Base-by-base conservation (phyloP, 2,888 invertebrate genomes). In the Saturnia japonica region DNA sequence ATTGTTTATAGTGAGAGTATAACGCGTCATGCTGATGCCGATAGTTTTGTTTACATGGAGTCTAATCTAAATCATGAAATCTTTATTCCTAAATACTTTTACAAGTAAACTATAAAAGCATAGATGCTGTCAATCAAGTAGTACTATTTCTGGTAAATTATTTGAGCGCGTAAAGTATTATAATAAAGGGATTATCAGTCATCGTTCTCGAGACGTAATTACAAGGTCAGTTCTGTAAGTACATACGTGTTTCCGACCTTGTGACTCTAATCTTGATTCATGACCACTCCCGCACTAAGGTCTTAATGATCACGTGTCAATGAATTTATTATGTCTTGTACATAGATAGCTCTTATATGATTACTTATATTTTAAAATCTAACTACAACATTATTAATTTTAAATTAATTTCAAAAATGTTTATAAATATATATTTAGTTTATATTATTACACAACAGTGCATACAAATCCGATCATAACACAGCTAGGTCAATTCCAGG, bases 241-340 rank as follows among this genome's bases (percentile, higher is more conserved):
- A 19, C 40, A 40, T 40, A 40, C n/a, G 62, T 40, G 40, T 40
- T 19, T n/a, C 64, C n/a, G 40, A 40, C 47, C 60, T 72, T n/a
- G 62, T 54, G 68, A 57, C 69, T 71, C 69, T 45, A 71, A 54
- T 69, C 62, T 74, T 60, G 68, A 72, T 74, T 74, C 74, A 69
- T 68, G 72, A 70, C 57, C 72, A 70, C 72, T 70, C 71, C 51
- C 40, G 34, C 19, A 67, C 40, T 64, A 40, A 64, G 64, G 64
- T 40, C 40, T 64, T 19, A 34, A 64, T 64, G 40, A 64, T 64
- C 64, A 64, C 64, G 40, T 64, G 64, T 7, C 40, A 40, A 64
- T 64, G 40, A 40, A 64, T 40, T 40, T 28, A 60, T 28, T 60
- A 28, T 60, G 19, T 7, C 19, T 1, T 1, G 19, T 19, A 14